Conservation (phyloP, 2,797 vertebrate species). For the Hipposideros larvatus region DNA sequence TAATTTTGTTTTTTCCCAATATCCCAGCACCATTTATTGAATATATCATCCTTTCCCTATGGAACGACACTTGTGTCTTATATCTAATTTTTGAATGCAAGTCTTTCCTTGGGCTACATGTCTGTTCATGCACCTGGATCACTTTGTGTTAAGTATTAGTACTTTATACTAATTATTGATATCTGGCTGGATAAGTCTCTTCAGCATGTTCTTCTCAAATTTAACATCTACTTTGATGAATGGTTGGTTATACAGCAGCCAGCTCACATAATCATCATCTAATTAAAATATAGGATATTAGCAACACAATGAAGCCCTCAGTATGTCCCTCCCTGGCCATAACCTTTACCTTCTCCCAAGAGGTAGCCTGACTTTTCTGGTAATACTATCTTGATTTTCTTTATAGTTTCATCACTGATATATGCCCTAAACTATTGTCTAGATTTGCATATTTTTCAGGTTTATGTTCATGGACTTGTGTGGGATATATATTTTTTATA, state of each 20-base stretch:
- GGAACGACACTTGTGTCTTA: not conserved
- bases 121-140: not conserved
- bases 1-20: constrained; percentile 21
- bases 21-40: not conserved
- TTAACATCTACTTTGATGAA: constrained; percentile 22
- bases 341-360: not conserved
- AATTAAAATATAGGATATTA: not conserved
- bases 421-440: not conserved
- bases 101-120: not conserved
- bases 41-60: not conserved
- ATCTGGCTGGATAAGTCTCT: not conserved
- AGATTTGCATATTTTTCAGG: not conserved
- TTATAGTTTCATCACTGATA: constrained; percentile 34
- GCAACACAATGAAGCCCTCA: not conserved
- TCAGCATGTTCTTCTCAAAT: not conserved
- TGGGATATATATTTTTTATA: not conserved
- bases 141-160: constrained; percentile 30
- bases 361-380: constrained; percentile 5
- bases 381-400: constrained; percentile 30
- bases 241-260: not conserved
- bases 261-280: not conserved
- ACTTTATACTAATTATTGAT: not conserved
- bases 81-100: not conserved
- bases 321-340: not conserved
- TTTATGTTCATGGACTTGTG: constrained; percentile 36